Evolutionary conservation across 2,797 vertebrate species (phyloP), one percentile per base, ranked within the genome.

Genomic region (Channallabes apus): DNA sequence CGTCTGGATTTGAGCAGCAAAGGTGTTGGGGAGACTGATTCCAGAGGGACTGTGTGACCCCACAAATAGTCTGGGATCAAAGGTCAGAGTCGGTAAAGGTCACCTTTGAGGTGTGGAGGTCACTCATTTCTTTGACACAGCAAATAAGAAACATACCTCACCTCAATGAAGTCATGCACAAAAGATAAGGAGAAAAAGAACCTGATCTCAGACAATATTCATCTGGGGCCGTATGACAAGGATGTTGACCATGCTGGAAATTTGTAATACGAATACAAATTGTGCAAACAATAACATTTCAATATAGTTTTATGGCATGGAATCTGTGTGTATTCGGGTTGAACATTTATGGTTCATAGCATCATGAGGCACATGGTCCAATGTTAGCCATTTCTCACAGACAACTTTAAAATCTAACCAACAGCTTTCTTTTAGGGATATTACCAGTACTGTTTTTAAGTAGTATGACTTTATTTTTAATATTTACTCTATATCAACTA

Each of bases 61-160:
- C 76, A 82, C 83, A 89, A 90, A 85, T 87, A 85, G 82, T 51
- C 27, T 24, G 46, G 61, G 87, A 85, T 90, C 87, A 84, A 82
- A 82, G 82, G 84, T 87, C 27, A 85, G 78, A 75, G 22, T 79
- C 38, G 22, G 65, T 22, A 73, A 82, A 84, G 86, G 84, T 85
- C 82, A 76, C 82, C 85, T 80, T 56, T 58, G 59, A 64, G 72
- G 85, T 64, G 71, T 62, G 51, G 77, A 64, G 85, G 88, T 89
- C 88, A 86, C 41, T 20, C 22, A 38, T 65, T 69, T 86, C 73
- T 68, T 77, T 87, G 83, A 85, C 85, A 86, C 62, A 87, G 78
- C 79, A 86, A 90, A 89, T 91, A 65, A 88, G 86, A 88, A 89
- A 82, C 88, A 90, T 88, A 87, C 83, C 58, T 77, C 82, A 84